phyloP scores from a whole-genome alignment of 2,113 vertebrate species.

The Antechinus flavipes region DNA sequence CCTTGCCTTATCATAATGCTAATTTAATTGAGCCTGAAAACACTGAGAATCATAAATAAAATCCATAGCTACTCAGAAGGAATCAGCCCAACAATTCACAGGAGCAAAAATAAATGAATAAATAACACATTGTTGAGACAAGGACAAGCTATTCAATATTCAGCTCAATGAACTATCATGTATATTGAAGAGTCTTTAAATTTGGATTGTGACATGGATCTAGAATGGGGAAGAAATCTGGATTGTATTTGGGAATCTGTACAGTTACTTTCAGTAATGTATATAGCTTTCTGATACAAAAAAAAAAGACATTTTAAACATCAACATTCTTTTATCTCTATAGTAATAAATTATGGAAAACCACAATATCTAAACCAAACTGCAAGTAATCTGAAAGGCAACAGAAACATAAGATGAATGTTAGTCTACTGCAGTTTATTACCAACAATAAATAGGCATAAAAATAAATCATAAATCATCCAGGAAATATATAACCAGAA shows the following conservation, averaged over 20 bases:
- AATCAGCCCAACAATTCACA: not conserved
- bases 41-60: not conserved
- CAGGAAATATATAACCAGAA: not conserved
- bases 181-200: not conserved
- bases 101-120: not conserved
- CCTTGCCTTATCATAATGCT: not conserved
- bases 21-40: not conserved
- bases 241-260: not conserved
- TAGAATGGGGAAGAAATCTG: not conserved
- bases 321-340: not conserved
- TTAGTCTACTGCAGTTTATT: not conserved
- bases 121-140: not conserved
- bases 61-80: not conserved
- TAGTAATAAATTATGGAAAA: not conserved
- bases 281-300: not conserved
- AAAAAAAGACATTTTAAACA: not conserved
- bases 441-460: not conserved
- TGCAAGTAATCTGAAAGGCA: not conserved
- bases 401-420: not conserved
- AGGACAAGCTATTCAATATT: not conserved
- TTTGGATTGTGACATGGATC: not conserved
- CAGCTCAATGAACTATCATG: not conserved
- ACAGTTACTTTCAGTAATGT: no score
- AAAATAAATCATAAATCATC: not conserved
- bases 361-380: not conserved